Percentiles rank a stretch among this genome's conserved stretches.
These are phyloP conservation scores for Pipistrellus kuhlii DNA, from an alignment of 2,797 vertebrate species.

Conservation along the genomic window DNA sequence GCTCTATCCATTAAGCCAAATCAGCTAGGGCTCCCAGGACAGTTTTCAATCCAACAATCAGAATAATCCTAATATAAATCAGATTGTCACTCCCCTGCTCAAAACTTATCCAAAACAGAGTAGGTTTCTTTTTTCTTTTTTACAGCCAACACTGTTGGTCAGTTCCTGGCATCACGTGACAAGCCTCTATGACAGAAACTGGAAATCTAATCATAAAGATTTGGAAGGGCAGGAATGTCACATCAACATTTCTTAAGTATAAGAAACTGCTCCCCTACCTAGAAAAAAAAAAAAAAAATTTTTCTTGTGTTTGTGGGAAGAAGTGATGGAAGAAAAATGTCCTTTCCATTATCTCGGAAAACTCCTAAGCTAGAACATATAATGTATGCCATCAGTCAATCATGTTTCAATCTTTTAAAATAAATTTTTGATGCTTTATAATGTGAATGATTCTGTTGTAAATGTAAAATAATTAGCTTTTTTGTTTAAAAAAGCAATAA, in stretches of 20 bases:
- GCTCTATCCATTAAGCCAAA: no score
- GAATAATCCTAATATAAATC: neutral
- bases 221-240: neutral
- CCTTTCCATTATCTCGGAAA: slow-evolving; percentile 12
- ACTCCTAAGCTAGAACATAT: neutral
- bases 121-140: neutral
- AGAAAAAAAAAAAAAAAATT: neutral
- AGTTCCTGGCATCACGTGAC: neutral
- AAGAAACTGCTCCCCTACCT: neutral
- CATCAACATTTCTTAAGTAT: neutral
- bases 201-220: neutral
- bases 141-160: neutral
- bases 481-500: slow-evolving; percentile 13
- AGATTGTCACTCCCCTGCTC: neutral
- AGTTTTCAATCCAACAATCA: neutral
- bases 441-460: slow-evolving; percentile 5
- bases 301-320: neutral
- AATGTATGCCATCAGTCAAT: neutral
- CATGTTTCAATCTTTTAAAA: neutral
- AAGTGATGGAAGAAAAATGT: neutral
- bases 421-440: neutral
- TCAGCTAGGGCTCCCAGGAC: neutral
- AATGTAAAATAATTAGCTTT: slow-evolving; percentile 6
- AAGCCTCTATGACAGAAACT: neutral
- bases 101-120: neutral